Base-by-base conservation (phyloP, 2,888 invertebrate species). In the Alentia gelatinosa region DNA sequence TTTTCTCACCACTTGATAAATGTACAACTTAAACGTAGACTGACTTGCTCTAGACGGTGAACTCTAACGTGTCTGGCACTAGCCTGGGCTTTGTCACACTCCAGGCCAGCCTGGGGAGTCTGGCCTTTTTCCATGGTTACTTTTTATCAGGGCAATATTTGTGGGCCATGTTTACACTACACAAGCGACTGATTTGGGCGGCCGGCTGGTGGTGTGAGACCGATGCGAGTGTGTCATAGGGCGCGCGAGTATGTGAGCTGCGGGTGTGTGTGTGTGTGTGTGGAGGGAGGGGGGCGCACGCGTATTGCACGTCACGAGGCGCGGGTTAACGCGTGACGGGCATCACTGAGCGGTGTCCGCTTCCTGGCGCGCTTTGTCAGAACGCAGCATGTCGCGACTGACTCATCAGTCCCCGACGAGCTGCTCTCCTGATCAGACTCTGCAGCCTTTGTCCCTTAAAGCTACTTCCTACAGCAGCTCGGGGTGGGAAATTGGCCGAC, bases 361-460 rank as follows among this genome's bases (percentile, higher is more conserved):
- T 56, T 56, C 23, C 56, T 68, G 68, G 12, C 47, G 47, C 19
- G 9, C 68, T 68, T 68, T 68, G 68, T 68, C 68, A 68, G 4
- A 26, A 15, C 26, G 12, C 68, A 12, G 68, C 68, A 15, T 68
- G 68, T 15, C 68, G 15, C 68, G 33, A 68, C 68, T 68, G 68
- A 68, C 68, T 68, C 68, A 68, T 56, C 56, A 56, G 56, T n/a
- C n/a, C 56, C 56, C 19, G n/a, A 56, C 56, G 56, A 56, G 56
- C 56, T 56, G 23, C 19, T n/a, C n/a, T n/a, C n/a, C 9, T n/a
- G 56, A 56, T 56, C n/a, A 56, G 56, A 56, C 56, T 56, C 56
- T n/a, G 19, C 56, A 56, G 56, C 56, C 56, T 56, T 56, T 56
- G 56, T 56, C 56, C 56, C 3, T 1, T n/a, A 56, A 56, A n/a